phyloP scores from a whole-genome alignment of 2,797 vertebrate species.

The Phalanger gymnotis region DNA sequence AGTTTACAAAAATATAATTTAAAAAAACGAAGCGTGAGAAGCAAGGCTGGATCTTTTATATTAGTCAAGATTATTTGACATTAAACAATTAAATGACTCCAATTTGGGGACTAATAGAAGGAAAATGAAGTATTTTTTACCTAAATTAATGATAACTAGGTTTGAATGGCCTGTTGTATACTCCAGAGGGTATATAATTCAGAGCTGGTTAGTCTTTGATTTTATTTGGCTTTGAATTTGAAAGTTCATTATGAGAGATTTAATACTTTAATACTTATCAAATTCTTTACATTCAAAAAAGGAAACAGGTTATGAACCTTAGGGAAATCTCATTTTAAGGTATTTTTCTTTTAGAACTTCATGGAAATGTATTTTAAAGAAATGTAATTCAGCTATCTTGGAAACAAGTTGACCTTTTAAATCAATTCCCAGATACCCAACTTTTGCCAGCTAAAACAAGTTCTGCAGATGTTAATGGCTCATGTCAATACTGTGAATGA shows the following conservation, averaged over 20 bases:
- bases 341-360: slow-evolving; percentile 72
- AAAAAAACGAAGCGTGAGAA: slow-evolving; percentile 34
- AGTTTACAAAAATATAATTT: slow-evolving; percentile 46
- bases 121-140: slow-evolving; percentile 39
- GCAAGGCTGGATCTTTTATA: slow-evolving; percentile 12
- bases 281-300: slow-evolving; percentile 61
- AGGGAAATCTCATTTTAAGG: slow-evolving; percentile 63
- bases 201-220: slow-evolving; percentile 42
- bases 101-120: slow-evolving; percentile 27
- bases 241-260: slow-evolving; percentile 63
- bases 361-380: slow-evolving; percentile 65
- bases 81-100: slow-evolving; percentile 32
- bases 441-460: slow-evolving; percentile 82
- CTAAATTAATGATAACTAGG: slow-evolving; percentile 37
- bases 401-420: slow-evolving; percentile 78
- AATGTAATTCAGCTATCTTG: slow-evolving; percentile 69
- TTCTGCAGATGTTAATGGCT: slow-evolving; percentile 85
- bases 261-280: slow-evolving; percentile 61
- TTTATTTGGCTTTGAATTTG: slow-evolving; percentile 63
- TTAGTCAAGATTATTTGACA: slow-evolving; percentile 34
- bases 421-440: slow-evolving; percentile 77
- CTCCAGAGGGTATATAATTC: slow-evolving; percentile 10
- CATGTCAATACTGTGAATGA: slow-evolving; percentile 84
- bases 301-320: slow-evolving; percentile 59
- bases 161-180: slow-evolving; percentile 15